Percentiles rank a stretch among this genome's conserved stretches.
Conservation (phyloP, 2,888 invertebrate species). For the Diplazon laetatorius region DNA sequence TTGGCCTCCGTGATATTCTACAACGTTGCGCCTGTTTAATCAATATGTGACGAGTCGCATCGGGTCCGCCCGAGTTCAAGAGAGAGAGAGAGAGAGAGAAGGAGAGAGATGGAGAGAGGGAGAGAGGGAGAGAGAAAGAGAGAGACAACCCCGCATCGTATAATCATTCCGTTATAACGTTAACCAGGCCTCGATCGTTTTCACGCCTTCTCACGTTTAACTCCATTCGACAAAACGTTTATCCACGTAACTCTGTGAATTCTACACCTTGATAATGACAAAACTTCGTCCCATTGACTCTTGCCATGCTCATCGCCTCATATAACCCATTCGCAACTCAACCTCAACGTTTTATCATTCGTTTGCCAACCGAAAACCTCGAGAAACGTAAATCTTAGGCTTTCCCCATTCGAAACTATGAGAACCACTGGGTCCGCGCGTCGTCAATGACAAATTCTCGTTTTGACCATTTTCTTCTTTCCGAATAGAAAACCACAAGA, state of each 20-base stretch:
- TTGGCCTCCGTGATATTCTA: constrained; percentile 40
- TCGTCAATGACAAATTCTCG: background rate
- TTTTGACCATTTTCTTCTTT: no score
- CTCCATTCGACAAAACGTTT: constrained; percentile 28
- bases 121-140: background rate
- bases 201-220: constrained; percentile 15
- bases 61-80: constrained; percentile 26
- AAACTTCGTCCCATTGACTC: constrained; percentile 9
- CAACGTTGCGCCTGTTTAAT: constrained; percentile 58
- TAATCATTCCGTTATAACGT: constrained; percentile 38
- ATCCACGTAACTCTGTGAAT: constrained; percentile 39
- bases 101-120: constrained; percentile 1
- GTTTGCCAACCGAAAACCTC: constrained; percentile 1
- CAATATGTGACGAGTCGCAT: constrained; percentile 58
- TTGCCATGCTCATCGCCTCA: constrained; percentile 23
- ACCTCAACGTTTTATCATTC: constrained; percentile 26
- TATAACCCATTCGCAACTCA: constrained; percentile 16
- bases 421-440: constrained; percentile 51
- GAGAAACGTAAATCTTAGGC: constrained; percentile 39
- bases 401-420: constrained; percentile 43
- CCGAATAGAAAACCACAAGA: background rate
- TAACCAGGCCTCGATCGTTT: constrained; percentile 21
- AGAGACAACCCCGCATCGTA: constrained; percentile 16
- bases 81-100: constrained; percentile 19
- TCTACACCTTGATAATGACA: constrained; percentile 18